phyloP scores from a whole-genome alignment of 1,140 invertebrate species.

The Agrilus planipennis region DNA sequence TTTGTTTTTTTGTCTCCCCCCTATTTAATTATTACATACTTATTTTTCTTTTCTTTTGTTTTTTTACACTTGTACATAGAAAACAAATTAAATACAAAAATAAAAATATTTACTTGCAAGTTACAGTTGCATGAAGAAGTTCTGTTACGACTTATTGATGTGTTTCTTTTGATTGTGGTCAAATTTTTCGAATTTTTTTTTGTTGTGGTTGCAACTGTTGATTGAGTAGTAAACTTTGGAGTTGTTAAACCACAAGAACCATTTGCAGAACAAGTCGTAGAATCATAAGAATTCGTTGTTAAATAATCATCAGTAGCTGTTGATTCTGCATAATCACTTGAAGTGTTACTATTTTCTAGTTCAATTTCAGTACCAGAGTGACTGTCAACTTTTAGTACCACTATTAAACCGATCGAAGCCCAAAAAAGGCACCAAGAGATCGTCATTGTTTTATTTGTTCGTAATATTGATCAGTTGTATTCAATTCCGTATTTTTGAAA shows the following conservation, averaged over 20 bases:
- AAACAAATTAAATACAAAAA: background rate
- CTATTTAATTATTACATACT: background rate
- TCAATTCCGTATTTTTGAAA: conserved; percentile 70
- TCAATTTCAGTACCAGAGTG: background rate
- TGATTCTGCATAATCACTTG: conserved; percentile 14
- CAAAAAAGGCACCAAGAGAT: background rate
- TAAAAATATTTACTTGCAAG: conserved; percentile 33
- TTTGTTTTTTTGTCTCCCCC: background rate
- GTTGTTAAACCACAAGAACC: conserved; percentile 33
- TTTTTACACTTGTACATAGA: background rate
- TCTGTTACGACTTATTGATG: background rate
- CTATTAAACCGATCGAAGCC: background rate
- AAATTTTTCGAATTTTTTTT: background rate
- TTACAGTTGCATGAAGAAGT: conserved; percentile 34
- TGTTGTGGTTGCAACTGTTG: conserved; percentile 10
- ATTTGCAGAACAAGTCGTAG: conserved; percentile 19
- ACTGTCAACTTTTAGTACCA: background rate
- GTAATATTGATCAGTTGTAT: conserved; percentile 36
- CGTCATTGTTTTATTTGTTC: background rate
- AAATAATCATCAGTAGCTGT: background rate
- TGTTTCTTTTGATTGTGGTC: background rate
- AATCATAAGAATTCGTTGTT: conserved; percentile 15
- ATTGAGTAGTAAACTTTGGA: conserved; percentile 28
- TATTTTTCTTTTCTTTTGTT: background rate
- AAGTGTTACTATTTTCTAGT: conserved; percentile 26